These are phyloP conservation scores for Galerucella pusilla DNA, from an alignment of 2,888 invertebrate species.

Conservation along the genomic window DNA sequence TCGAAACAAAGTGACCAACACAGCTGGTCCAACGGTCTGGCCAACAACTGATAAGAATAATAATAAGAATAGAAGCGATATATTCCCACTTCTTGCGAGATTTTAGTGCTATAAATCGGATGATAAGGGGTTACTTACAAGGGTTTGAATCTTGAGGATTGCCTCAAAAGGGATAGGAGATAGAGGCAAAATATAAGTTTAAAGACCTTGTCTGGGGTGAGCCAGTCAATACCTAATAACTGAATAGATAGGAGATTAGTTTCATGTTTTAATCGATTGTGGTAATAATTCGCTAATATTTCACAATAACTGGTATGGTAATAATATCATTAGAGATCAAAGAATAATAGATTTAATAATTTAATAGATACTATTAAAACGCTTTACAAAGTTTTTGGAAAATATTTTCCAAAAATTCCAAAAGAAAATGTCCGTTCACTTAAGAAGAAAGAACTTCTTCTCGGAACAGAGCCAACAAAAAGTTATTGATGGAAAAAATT, in stretches of 20 bases:
- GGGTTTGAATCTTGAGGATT: slow-evolving; percentile 18
- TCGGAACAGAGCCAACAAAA: too few relatives aligned
- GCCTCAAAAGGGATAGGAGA: neutral
- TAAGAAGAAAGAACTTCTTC: too few relatives aligned
- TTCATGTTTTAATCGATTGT: too few relatives aligned
- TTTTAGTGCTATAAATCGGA: slow-evolving; percentile 16
- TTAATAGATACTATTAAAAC: too few relatives aligned
- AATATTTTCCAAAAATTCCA: too few relatives aligned
- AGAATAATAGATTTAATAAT: too few relatives aligned
- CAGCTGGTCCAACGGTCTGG: slow-evolving; percentile 25
- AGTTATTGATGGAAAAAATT: too few relatives aligned
- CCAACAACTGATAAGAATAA: slow-evolving; percentile 31
- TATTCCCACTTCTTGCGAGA: slow-evolving; percentile 20
- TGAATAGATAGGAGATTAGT: neutral
- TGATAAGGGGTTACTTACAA: slow-evolving; percentile 22
- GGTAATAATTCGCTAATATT: too few relatives aligned
- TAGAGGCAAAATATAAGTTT: slow-evolving; percentile 2
- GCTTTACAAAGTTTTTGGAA: too few relatives aligned
- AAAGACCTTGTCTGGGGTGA: neutral
- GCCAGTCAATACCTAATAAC: neutral
- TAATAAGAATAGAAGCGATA: slow-evolving; percentile 27
- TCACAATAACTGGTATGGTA: too few relatives aligned
- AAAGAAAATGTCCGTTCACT: too few relatives aligned
- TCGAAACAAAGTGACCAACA: slow-evolving; percentile 24
- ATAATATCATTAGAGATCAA: too few relatives aligned